A percentile compares a stretch with the other conserved stretches of the same genome.
Evolutionary conservation across 2,113 vertebrate genomes (phyloP).

Genomic region (Periophthalmus modestus): DNA sequence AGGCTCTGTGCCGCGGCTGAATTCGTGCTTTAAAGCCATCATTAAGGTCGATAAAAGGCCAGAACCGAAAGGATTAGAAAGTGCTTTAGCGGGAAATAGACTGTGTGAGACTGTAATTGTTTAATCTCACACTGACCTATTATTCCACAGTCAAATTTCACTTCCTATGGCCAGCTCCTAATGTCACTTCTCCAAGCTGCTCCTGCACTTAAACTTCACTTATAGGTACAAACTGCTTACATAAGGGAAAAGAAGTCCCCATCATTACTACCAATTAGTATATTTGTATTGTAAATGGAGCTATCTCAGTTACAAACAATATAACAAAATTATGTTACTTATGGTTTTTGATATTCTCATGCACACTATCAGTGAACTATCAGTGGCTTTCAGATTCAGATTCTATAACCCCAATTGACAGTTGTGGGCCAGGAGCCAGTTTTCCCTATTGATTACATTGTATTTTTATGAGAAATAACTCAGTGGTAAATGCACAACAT

Average conservation of each 20-base stretch:
- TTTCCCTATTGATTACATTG: no score
- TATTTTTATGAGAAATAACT: no score
- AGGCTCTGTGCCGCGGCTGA: slow-evolving; percentile 39
- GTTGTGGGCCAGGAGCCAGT: no score
- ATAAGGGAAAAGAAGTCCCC: neutral
- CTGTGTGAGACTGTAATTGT: slow-evolving; percentile 56
- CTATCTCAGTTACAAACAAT: no score
- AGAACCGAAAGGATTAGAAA: slow-evolving; percentile 63
- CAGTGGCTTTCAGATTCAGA: no score
- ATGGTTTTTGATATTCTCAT: no score
- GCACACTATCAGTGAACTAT: no score
- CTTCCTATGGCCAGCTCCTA: slow-evolving; percentile 17
- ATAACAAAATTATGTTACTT: no score
- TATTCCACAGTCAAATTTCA: slow-evolving; percentile 50
- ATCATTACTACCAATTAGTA: no score
- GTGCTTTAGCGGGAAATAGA: slow-evolving; percentile 65
- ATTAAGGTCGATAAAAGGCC: slow-evolving; percentile 66
- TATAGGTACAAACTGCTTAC: neutral
- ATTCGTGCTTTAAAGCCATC: slow-evolving; percentile 53
- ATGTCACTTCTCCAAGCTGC: slow-evolving; percentile 7
- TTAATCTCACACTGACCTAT: slow-evolving; percentile 60
- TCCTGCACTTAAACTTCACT: neutral
- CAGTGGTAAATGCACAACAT: no score
- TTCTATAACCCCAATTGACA: no score
- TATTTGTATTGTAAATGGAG: no score